Evolutionary conservation across 2,888 invertebrate genomes (phyloP), one percentile per base, ranked within the genome.

Genomic region (Drymonia ruficornis): DNA sequence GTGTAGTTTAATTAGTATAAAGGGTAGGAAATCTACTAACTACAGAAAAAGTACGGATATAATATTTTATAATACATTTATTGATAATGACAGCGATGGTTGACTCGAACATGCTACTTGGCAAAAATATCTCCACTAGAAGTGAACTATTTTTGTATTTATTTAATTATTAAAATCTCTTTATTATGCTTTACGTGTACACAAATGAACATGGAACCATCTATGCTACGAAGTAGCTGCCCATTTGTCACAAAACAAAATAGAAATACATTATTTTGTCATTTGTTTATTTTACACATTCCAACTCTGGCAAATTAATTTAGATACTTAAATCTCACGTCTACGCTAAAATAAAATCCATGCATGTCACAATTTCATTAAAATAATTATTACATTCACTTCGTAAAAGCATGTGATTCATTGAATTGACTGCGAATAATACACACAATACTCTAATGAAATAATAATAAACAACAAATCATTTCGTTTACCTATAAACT

Each of bases 51-150:
- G 82, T 82, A 80, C 75, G 70, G 82, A 74, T 59, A 50, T 63
- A 63, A 74, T 76, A 80, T 83, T 87, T 91, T 88, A 91, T 88
- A 84, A 86, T 91, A 92, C 91, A 91, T 91, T 91, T 91, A 92
- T 91, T 91, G 85, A 90, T 91, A 91, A 91, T 92, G 91, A 92
- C 89, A 92, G 92, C 91, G 86, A 91, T 87, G 89, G 84, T 91
- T 89, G 91, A 92, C 89, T 91, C 84, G 74, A 90, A 87, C 87
- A 86, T 86, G 88, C 92, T 92, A 92, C 91, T 91, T 86, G 91
- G 91, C 91, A 92, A 92, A 91, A 91, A 90, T 91, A 91, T 89
- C 81, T 89, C 89, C 90, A 90, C 91, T 91, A 91, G 78, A 87
- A 86, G 89, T 90, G 86, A 91, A 86, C 87, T 86, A 87, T 89